Base-by-base conservation (phyloP, 2,888 invertebrate species). In the Scaptomyza polygonia region DNA sequence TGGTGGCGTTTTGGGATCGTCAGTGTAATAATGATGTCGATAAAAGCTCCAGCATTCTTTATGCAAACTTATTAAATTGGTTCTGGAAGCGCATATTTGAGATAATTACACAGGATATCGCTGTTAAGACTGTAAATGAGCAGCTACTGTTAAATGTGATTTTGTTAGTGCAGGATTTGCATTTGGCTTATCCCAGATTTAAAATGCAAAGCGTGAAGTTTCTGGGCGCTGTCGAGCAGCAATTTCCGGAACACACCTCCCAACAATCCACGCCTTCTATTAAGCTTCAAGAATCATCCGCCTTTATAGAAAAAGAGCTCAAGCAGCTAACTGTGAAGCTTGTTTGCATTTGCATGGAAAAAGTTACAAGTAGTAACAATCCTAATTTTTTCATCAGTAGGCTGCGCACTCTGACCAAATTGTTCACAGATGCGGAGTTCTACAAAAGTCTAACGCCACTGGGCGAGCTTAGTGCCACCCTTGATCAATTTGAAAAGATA, bases 1-100 rank as follows among this genome's bases (percentile, higher is more conserved):
- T 94, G 34, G 79, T 94, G 34, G 93, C 93, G n/a, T 93, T 93
- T 79, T 94, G 94, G 94, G 92, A 93, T 87, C 93, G 88, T 18
- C 73, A 86, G 53, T 77, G 84, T 36, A 67, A 67, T 51, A 67
- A 42, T 36, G 70, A 51, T 30, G 16, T n/a, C 5, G 71, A 72
- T 30, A 77, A 91, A 3, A 48, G 32, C 25, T 42, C 57, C 5
- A 68, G 86, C 6, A 84, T 88, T 2, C 16, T 91, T 11, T 91
- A 89, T 71, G 51, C 61, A 43, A 80, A 77, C 45, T 78, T 83
- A 56, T 77, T 88, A 36, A 72, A 79, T 30, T 69, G 63, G 27
- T 92, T 92, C 59, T 92, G 92, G 92, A 67, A 67, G n/a, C 61
- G 79, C 16, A 68, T 91, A n/a, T 80, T 82, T 54, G 70, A 76